Percentiles rank a stretch among this genome's conserved stretches.
Conservation (phyloP, 2,888 invertebrate genomes). For the Allolobophora icterica region DNA sequence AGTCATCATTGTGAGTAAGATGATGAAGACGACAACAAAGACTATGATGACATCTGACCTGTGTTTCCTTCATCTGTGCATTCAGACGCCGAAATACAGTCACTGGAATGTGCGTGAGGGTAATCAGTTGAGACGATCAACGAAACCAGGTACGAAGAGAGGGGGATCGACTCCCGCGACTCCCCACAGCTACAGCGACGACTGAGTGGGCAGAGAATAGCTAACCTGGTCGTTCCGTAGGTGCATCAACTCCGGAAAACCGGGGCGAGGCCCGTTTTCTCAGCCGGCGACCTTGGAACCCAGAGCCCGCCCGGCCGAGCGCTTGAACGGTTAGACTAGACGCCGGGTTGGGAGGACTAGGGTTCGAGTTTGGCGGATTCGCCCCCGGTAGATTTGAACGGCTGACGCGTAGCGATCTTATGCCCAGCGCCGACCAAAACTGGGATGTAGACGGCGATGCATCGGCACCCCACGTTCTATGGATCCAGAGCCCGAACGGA, state of each 20-base stretch:
- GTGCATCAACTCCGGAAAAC: neutral
- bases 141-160: neutral
- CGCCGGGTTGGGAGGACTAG: neutral
- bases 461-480: neutral
- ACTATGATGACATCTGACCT: neutral
- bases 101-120: neutral
- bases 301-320: neutral
- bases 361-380: neutral
- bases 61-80: constrained; percentile 26
- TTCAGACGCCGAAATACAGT: constrained; percentile 20
- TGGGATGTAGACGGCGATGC: neutral
- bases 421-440: neutral
- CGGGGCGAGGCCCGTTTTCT: neutral
- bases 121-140: neutral
- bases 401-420: neutral
- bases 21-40: neutral
- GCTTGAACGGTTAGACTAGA: neutral
- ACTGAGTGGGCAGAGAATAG: neutral
- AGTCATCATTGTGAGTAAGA: neutral
- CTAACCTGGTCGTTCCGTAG: neutral
- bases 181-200: neutral
- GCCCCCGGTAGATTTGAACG: neutral
- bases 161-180: neutral
- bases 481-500: neutral
- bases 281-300: neutral